These are phyloP conservation scores for Alligator mississippiensis DNA, from an alignment of 2,113 vertebrate genomes.

Conservation along the genomic window DNA sequence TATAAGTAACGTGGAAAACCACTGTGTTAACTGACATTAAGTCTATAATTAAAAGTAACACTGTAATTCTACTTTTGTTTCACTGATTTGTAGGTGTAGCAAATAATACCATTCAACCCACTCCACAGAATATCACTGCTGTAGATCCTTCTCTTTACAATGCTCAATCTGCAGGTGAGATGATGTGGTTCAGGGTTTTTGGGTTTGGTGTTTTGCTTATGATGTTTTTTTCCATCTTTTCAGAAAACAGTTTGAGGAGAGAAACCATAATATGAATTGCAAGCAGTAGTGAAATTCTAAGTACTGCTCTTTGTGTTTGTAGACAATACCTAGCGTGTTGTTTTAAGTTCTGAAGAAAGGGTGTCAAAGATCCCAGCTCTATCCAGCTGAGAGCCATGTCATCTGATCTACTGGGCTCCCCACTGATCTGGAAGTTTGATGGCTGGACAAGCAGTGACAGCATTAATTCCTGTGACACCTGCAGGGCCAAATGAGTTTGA, in stretches of 20 bases:
- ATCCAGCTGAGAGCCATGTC: no score
- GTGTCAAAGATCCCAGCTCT: no score
- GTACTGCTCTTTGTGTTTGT: background rate
- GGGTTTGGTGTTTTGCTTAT: background rate
- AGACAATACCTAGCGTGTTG: background rate
- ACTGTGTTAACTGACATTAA: background rate
- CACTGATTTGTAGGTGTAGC: slow-evolving; percentile 78
- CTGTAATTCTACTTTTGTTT: background rate
- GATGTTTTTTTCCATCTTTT: background rate
- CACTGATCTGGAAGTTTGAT: no score
- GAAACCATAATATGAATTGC: fast-evolving
- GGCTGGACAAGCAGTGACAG: no score
- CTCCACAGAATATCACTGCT: slow-evolving; percentile 80
- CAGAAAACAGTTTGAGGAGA: background rate
- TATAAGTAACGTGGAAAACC: background rate
- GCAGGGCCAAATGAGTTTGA: no score
- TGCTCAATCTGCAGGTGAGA: slow-evolving; percentile 85
- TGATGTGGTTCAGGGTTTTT: background rate
- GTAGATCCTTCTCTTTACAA: slow-evolving; percentile 86
- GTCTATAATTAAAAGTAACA: slow-evolving; percentile 6
- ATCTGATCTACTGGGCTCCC: no score
- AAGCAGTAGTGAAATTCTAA: background rate
- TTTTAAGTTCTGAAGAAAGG: no score
- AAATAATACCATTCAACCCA: slow-evolving; percentile 83
- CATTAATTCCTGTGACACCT: no score